Conservation (phyloP, 2,888 invertebrate genomes). For the Protonemura montana region DNA sequence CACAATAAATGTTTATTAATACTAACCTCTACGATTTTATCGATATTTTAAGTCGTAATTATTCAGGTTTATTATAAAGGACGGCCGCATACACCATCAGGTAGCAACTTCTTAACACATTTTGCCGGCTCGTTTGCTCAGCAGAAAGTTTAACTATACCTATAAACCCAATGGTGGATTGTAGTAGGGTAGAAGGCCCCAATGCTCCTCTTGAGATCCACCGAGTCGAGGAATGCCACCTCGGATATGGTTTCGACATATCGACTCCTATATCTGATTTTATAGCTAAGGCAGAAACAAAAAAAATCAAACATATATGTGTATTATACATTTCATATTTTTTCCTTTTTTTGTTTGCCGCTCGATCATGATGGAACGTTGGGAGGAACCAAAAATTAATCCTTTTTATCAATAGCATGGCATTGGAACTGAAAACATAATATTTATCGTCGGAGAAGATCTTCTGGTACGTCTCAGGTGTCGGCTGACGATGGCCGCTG, state of each 20-base stretch:
- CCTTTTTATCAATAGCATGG: constrained; percentile 22
- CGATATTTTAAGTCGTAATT: too few species aligned
- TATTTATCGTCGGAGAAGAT: constrained; percentile 7
- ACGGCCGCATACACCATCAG: too few species aligned
- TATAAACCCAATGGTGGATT: background rate
- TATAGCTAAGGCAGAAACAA: constrained; percentile 2
- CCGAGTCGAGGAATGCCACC: constrained; percentile 29
- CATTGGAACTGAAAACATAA: constrained; percentile 14
- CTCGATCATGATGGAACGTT: constrained; percentile 17
- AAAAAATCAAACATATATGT: background rate
- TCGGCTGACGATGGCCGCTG: background rate
- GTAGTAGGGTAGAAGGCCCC: background rate
- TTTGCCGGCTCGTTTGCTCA: too few species aligned
- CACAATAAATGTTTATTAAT: too few species aligned
- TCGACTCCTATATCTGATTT: constrained; percentile 21
- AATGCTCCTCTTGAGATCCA: background rate
- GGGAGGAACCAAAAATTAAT: constrained; percentile 35
- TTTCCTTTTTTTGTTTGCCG: background rate
- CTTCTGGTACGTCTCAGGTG: background rate
- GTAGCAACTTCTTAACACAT: too few species aligned
- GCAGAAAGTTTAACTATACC: too few species aligned
- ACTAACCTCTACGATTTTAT: too few species aligned
- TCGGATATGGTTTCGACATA: constrained; percentile 20
- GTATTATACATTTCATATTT: background rate
- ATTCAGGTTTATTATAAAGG: too few species aligned